Conservation (phyloP, 2,888 invertebrate genomes). For the Miltochrista miniata region DNA sequence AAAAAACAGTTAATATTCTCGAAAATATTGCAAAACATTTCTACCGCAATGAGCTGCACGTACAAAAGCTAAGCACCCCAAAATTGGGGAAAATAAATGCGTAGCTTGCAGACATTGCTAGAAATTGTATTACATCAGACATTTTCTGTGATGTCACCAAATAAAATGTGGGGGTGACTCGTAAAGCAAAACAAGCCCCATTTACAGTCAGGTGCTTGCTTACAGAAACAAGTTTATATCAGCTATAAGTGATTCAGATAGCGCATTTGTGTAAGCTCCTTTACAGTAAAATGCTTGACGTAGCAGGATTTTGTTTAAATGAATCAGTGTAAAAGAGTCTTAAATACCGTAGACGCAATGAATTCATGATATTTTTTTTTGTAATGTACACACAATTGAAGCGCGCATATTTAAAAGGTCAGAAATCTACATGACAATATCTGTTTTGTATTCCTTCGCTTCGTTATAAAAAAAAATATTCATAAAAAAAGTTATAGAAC, state of each 20-base stretch:
- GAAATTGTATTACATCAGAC: constrained; percentile 6
- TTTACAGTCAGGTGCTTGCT: constrained; percentile 29
- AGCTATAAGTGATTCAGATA: constrained; percentile 32
- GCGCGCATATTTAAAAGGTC: neutral
- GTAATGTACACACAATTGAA: neutral
- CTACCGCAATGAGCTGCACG: too few species aligned
- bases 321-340: neutral
- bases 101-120: neutral
- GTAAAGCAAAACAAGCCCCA: constrained; percentile 30
- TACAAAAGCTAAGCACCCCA: too few species aligned
- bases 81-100: neutral
- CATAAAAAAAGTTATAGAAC: too few species aligned
- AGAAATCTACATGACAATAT: neutral
- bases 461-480: neutral
- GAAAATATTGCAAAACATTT: too few species aligned
- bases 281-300: constrained; percentile 7
- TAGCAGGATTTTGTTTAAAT: constrained; percentile 4
- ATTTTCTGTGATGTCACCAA: constrained; percentile 23
- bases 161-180: constrained; percentile 16
- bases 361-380: neutral
- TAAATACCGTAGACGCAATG: neutral
- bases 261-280: constrained; percentile 13
- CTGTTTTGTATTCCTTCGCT: neutral
- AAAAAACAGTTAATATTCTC: too few species aligned
- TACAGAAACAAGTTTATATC: constrained; percentile 21